These are phyloP conservation scores for Cheirogaleus major DNA, from an alignment of 2,797 vertebrate genomes.

Conservation along the genomic window DNA sequence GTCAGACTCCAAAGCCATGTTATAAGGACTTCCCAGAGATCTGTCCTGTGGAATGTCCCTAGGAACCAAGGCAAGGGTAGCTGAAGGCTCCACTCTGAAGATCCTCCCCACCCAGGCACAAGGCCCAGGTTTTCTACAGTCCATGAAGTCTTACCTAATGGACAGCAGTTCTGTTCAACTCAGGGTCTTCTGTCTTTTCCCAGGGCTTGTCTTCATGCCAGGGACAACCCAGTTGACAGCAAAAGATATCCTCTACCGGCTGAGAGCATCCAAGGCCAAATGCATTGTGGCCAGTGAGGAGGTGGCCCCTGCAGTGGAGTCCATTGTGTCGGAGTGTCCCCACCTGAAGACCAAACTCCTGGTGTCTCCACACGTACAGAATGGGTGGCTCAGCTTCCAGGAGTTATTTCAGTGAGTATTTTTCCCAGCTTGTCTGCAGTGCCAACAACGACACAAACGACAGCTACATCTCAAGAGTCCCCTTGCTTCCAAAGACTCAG, in stretches of 20 bases:
- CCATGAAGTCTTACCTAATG: no score
- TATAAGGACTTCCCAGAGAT: not conserved
- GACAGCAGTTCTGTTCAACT: not conserved
- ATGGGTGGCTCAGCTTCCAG: slow-evolving; percentile 85
- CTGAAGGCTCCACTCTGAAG: not conserved
- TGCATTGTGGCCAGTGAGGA: slow-evolving; percentile 85
- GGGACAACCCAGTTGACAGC: slow-evolving; percentile 87
- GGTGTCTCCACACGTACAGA: slow-evolving; percentile 76
- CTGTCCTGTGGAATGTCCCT: not conserved
- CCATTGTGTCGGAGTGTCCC: slow-evolving; percentile 81
- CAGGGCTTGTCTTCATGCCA: slow-evolving; percentile 86
- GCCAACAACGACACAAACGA: not conserved
- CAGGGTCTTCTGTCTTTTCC: not conserved
- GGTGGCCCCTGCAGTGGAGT: slow-evolving; percentile 83
- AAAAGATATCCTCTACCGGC: slow-evolving; percentile 86
- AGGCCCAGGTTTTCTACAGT: not conserved
- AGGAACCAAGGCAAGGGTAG: not conserved
- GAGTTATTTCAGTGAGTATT: slow-evolving; percentile 80
- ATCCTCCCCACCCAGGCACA: not conserved
- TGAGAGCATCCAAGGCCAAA: slow-evolving; percentile 85
- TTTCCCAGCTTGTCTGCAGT: not conserved
- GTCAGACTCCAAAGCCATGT: not conserved
- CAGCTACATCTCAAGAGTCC: not conserved
- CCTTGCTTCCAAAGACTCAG: not conserved
- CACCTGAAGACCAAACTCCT: slow-evolving; percentile 84